Percentiles rank a stretch among this genome's conserved stretches.
phyloP scores from a whole-genome alignment of 2,888 invertebrate genomes.

The Flexamia atlantica region DNA sequence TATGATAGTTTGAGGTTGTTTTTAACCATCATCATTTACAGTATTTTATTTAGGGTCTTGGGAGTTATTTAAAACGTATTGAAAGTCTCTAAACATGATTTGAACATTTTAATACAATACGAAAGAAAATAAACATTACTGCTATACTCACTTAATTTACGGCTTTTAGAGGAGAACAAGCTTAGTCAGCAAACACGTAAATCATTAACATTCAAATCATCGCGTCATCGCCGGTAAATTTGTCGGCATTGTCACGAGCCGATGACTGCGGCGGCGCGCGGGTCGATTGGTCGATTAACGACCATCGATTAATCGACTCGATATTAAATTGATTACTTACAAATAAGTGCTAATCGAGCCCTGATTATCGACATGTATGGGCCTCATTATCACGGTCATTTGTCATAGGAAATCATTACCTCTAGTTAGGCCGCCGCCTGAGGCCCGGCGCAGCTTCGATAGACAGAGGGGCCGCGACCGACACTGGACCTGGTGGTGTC shows the following conservation, averaged over 20 bases:
- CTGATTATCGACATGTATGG: conserved; percentile 53
- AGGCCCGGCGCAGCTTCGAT: not conserved
- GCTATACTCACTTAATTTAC: too few relatives aligned
- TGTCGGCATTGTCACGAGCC: not conserved
- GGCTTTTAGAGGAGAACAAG: too few relatives aligned
- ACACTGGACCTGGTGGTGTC: too few relatives aligned
- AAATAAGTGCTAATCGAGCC: conserved; percentile 54
- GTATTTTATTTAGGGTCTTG: too few relatives aligned
- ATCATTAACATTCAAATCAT: not conserved
- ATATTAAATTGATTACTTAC: conserved; percentile 58
- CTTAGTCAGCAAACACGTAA: not conserved
- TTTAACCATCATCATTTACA: too few relatives aligned
- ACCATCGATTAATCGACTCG: conserved; percentile 52
- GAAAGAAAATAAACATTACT: too few relatives aligned
- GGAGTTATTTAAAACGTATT: too few relatives aligned
- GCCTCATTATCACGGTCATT: conserved; percentile 45
- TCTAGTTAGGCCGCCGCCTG: conserved; percentile 34
- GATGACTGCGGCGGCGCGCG: conserved; percentile 2
- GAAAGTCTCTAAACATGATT: too few relatives aligned
- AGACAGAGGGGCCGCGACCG: too few relatives aligned
- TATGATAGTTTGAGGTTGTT: too few relatives aligned
- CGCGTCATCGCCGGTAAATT: not conserved
- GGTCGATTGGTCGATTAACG: conserved; percentile 43
- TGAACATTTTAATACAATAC: too few relatives aligned
- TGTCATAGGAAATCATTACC: conserved; percentile 45